Evolutionary conservation across 2,888 invertebrate genomes (phyloP), one percentile per base, ranked within the genome.

Genomic region (Lypha dubia): DNA sequence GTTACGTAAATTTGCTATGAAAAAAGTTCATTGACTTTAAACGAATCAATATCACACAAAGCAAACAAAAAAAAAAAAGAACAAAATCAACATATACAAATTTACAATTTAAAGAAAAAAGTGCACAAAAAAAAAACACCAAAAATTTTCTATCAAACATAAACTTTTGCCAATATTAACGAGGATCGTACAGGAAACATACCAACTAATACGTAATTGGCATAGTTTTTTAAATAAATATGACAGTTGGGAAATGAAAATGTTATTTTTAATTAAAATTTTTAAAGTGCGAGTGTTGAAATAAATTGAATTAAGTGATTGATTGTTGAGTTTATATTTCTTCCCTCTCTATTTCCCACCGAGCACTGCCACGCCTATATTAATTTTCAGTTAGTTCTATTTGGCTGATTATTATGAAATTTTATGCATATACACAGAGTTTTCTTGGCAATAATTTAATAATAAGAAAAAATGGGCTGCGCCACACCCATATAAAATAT

Each of bases 11-110:
- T 56, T 74, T 70, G 77, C 73, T 49, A 44, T 13, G 24, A 79
- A 76, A 81, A 81, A 68, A 84, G 84, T 84, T 81, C 84, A 84
- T 74, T 84, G 84, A 84, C 84, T 81, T 81, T 60, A 60, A 73
- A 75, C 32, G 51, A 73, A 62, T 70, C 74, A 71, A 70, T 38
- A 60, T 41, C 28, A 22, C 3, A 51, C 7, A 17, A 7, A 44
- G n/a, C 11, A 11, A 35, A 46, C 56, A 28, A 32, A 56, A 32
- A 32, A 28, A 49, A 49, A 49, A 51, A 60, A 53, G 1, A 20
- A 46, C 15, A 53, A 15, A 28, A 71, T 49, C 60, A 70, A 8
- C 24, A 70, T 68, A 81, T 4, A 53, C 28, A 60, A 68, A 70
- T 75, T 75, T 53, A 44, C 17, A 73, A 77, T 62, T 73, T 38